A percentile compares a stretch with the other conserved stretches of the same genome.
Evolutionary conservation across 2,113 vertebrate genomes (phyloP).

Genomic region (Furnarius figulus): DNA sequence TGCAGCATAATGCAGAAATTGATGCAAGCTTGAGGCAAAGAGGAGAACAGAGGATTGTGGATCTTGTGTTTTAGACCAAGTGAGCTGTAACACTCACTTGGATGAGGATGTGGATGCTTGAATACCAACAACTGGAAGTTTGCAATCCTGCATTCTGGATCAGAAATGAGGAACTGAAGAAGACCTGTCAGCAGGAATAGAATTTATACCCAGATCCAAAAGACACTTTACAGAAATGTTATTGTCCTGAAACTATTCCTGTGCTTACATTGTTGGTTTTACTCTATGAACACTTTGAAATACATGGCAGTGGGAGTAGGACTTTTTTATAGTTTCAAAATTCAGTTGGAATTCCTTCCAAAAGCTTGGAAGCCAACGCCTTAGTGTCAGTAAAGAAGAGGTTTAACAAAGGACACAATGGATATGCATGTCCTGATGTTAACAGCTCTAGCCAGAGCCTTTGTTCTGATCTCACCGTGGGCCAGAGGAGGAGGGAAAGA

Average conservation of each 20-base stretch:
- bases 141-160: neutral
- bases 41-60: neutral
- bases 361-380: too few species aligned
- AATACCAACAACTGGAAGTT: neutral
- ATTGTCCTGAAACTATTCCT: neutral
- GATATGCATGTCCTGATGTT: too few species aligned
- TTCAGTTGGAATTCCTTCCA: too few species aligned
- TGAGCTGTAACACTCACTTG: neutral
- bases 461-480: too few species aligned
- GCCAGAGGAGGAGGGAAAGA: too few species aligned
- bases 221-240: neutral
- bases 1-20: neutral
- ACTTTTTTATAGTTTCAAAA: too few species aligned
- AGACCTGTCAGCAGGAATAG: neutral
- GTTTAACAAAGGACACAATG: too few species aligned
- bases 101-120: neutral
- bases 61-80: neutral
- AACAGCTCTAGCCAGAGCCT: too few species aligned
- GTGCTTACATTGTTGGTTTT: neutral
- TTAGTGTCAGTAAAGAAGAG: too few species aligned
- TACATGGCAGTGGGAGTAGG: neutral
- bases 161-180: neutral
- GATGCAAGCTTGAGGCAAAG: neutral
- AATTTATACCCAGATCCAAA: neutral
- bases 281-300: neutral